A percentile compares a stretch with the other conserved stretches of the same genome.
phyloP scores from a whole-genome alignment of 2,797 vertebrate genomes.

The Morus bassanus region DNA sequence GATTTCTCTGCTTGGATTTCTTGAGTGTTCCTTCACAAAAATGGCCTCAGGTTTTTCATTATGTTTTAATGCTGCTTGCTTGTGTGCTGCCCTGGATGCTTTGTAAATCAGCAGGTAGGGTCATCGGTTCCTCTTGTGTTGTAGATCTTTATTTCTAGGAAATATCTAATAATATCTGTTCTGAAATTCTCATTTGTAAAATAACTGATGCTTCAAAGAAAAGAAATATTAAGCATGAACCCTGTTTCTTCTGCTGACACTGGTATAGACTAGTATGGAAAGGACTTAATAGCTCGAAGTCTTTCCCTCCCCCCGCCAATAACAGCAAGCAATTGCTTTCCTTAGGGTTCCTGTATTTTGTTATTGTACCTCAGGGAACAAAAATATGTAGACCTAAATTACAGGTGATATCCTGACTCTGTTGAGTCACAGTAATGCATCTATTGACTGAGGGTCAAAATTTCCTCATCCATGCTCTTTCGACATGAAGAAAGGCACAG shows the following conservation, averaged over 20 bases:
- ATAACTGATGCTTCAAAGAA: not conserved
- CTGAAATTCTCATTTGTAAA: not conserved
- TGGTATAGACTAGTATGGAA: not conserved
- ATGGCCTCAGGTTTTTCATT: not conserved
- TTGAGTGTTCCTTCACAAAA: not conserved
- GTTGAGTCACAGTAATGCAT: not conserved
- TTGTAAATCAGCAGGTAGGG: not conserved
- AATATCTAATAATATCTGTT: not conserved
- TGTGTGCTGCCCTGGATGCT: not conserved
- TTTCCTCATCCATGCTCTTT: not conserved
- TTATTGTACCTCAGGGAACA: not conserved
- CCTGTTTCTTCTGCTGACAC: not conserved
- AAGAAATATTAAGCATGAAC: not conserved
- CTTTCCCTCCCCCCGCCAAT: not conserved
- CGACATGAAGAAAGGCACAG: not conserved
- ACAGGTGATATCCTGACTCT: not conserved
- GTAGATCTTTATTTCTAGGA: not conserved
- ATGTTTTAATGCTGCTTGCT: not conserved
- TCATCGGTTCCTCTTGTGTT: not conserved
- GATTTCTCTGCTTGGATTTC: not conserved
- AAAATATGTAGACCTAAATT: not conserved
- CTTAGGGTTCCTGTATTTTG: not conserved
- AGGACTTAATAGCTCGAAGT: not conserved
- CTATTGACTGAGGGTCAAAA: not conserved
- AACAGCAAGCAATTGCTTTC: not conserved